A percentile compares a stretch with the other conserved stretches of the same genome.
phyloP scores from a whole-genome alignment of 2,888 invertebrate genomes.

The Iselma pallidipennis region DNA sequence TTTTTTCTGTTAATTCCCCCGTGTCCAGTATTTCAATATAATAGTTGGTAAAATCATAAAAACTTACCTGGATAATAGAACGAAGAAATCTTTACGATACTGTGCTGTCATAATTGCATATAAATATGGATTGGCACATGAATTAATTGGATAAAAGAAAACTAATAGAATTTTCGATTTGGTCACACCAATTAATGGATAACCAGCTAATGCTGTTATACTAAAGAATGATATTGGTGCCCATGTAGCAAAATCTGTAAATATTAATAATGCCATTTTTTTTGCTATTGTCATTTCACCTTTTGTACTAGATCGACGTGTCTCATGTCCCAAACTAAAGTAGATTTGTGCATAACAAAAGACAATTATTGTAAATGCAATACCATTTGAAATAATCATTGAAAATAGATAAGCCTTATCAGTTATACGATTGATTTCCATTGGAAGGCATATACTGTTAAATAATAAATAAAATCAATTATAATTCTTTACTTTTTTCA shows the following conservation, averaged over 20 bases:
- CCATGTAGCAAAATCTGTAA: slow-evolving; percentile 83
- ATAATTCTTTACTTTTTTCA: neutral
- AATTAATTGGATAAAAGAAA: slow-evolving; percentile 90
- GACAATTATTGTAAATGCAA: slow-evolving; percentile 82
- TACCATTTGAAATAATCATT: slow-evolving; percentile 74
- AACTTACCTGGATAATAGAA: slow-evolving; percentile 67
- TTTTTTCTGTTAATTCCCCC: too few relatives aligned
- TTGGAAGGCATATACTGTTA: slow-evolving; percentile 83
- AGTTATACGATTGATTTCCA: slow-evolving; percentile 71
- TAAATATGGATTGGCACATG: slow-evolving; percentile 90
- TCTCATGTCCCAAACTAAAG: slow-evolving; percentile 72
- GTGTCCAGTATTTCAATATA: too few relatives aligned
- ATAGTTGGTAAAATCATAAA: too few relatives aligned
- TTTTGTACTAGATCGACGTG: slow-evolving; percentile 60
- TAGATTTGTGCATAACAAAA: slow-evolving; percentile 87
- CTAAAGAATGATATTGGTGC: slow-evolving; percentile 91
- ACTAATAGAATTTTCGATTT: slow-evolving; percentile 81
- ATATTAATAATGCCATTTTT: slow-evolving; percentile 86
- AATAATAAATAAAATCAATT: slow-evolving; percentile 14
- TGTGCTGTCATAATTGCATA: slow-evolving; percentile 90
- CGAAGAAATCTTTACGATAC: slow-evolving; percentile 75
- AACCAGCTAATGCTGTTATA: slow-evolving; percentile 81
- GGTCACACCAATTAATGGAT: slow-evolving; percentile 80
- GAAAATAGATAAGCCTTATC: slow-evolving; percentile 76
- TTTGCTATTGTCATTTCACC: slow-evolving; percentile 80